Evolutionary conservation across 2,797 vertebrate genomes (phyloP).

Genomic region (Sciaenops ocellatus): DNA sequence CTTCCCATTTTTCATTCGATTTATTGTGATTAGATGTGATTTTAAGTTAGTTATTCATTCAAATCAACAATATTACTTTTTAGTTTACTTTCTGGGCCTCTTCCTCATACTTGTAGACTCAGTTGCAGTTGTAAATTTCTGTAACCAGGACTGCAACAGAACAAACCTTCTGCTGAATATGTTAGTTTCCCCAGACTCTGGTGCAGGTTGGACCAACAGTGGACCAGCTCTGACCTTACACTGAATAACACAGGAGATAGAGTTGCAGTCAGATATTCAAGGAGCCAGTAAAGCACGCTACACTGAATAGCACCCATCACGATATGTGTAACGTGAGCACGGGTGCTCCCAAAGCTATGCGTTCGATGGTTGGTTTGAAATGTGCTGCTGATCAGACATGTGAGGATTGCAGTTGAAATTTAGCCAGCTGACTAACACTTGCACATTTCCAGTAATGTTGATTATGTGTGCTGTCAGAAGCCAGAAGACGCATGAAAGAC

Average conservation of each 20-base stretch:
- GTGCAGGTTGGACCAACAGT: constrained; percentile 10
- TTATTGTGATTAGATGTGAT: neutral
- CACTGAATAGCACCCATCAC: constrained; percentile 23
- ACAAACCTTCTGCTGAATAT: constrained; percentile 10
- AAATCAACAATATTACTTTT: too few species aligned
- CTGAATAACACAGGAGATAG: constrained; percentile 67
- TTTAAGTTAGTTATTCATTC: neutral
- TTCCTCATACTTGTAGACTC: neutral
- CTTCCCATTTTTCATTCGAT: neutral
- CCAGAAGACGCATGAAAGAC: constrained; percentile 5
- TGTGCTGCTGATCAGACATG: constrained; percentile 34
- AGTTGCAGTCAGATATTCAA: constrained; percentile 71
- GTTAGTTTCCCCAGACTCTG: constrained; percentile 4
- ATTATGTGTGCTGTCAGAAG: neutral
- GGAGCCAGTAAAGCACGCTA: constrained; percentile 52
- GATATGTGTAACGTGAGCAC: constrained; percentile 71
- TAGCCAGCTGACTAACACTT: too few species aligned
- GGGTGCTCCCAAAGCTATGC: constrained; percentile 50
- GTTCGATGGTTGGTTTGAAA: constrained; percentile 20
- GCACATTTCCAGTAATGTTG: too few species aligned
- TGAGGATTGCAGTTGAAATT: neutral
- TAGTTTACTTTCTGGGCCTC: neutral
- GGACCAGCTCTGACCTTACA: constrained; percentile 58
- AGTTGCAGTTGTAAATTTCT: neutral
- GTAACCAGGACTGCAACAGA: neutral